Evolutionary conservation across 2,113 vertebrate species (phyloP), one percentile per base, ranked within the genome.

Genomic region (Isichthys henryi): DNA sequence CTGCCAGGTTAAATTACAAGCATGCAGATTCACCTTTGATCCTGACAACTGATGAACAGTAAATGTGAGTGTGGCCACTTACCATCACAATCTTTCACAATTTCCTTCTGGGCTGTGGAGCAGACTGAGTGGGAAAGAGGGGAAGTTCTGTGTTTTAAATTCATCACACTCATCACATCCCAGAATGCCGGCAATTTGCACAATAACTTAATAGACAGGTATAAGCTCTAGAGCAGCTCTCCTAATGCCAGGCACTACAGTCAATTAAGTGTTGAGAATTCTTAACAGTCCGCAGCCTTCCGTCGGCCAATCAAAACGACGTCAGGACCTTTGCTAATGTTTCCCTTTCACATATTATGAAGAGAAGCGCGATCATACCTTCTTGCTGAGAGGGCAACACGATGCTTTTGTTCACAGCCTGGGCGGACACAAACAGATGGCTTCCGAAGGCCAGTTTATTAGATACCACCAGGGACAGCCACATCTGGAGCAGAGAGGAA

Each of bases 81-180:
- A 96, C 95, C 92, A 10, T 92, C 89, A 92, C 94, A 95, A 11
- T 89, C 88, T 45, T 87, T 91, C 0, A 93, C 86, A 15, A 19
- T 13, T 15, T 17, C 31, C 0, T 88, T 4, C 3, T 87, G 84
- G 43, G 87, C 77, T 27, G 83, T 53, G 23, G 89, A 91, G 90
- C 95, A 96, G 86, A 93, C 95, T 96, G 91, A 70, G 93, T 93
- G 19, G 91, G 52, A 91, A 23, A 91, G 2, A 17, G 3, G 45
- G 8, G 31, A 88, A n/a, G 13, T 6, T 56, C 21, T 23, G 17
- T 15, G 19, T 84, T 23, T 45, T 43, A 23, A 45, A 21, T 82
- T 45, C 39, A 82, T 70, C 23, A 15, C 0, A 13, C n/a, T 74
- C 80, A 21, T n/a, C 39, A 23, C 39, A 23, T 21, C 19, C 19